Percentiles rank a stretch among this genome's conserved stretches.
Conservation (phyloP, 2,888 invertebrate species). For the Catocala nupta region DNA sequence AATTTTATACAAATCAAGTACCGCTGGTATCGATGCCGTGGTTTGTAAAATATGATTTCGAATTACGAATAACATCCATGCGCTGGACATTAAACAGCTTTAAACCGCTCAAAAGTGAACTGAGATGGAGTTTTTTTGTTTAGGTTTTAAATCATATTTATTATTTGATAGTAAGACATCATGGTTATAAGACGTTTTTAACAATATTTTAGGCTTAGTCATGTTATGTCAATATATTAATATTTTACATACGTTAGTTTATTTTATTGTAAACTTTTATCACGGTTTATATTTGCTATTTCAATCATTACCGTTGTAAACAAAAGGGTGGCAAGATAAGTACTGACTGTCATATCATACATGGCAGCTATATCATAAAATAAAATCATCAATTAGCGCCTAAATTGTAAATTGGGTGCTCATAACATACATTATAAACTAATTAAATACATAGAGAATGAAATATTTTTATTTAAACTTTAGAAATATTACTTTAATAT, state of each 20-base stretch:
- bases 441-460: neutral
- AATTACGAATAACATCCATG: slow-evolving; percentile 43
- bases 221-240: slow-evolving; percentile 77
- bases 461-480: neutral
- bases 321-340: slow-evolving; percentile 27
- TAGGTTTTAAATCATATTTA: slow-evolving; percentile 73
- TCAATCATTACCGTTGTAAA: slow-evolving; percentile 56
- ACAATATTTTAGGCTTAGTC: slow-evolving; percentile 55
- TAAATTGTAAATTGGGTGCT: slow-evolving; percentile 24
- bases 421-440: neutral
- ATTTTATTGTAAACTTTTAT: slow-evolving; percentile 76
- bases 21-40: slow-evolving; percentile 11
- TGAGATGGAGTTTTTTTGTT: slow-evolving; percentile 56
- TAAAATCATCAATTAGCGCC: slow-evolving; percentile 10
- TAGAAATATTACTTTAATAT: neutral
- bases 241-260: slow-evolving; percentile 78
- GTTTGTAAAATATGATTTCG: slow-evolving; percentile 43
- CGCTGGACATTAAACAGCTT: slow-evolving; percentile 63
- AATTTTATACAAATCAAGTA: slow-evolving; percentile 42
- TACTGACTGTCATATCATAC: slow-evolving; percentile 18
- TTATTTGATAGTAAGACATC: slow-evolving; percentile 58
- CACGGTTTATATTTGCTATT: slow-evolving; percentile 75
- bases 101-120: slow-evolving; percentile 73
- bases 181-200: slow-evolving; percentile 55
- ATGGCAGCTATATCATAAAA: slow-evolving; percentile 16